Percentiles rank a stretch among this genome's conserved stretches.
Conservation (phyloP, 2,797 vertebrate genomes). For the Molossus alvarezi region DNA sequence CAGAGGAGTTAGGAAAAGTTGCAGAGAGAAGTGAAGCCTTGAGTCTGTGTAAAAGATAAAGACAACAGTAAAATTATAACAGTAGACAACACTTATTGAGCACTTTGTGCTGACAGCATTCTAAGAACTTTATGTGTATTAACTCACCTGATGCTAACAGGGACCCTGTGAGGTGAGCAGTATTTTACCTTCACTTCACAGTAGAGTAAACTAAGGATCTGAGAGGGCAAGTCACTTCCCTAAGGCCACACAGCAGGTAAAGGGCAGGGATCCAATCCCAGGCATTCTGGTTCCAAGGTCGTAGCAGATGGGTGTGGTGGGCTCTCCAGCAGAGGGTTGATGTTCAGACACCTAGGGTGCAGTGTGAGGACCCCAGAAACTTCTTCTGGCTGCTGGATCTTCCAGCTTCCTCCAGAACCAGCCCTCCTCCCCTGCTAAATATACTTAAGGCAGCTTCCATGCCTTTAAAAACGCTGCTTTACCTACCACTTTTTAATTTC, state of each 20-base stretch:
- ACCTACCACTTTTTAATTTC: neutral
- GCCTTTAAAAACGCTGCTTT: neutral
- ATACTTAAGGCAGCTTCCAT: neutral
- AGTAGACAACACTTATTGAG: neutral
- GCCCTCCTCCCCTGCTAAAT: neutral
- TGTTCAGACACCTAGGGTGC: neutral
- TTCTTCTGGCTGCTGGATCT: neutral
- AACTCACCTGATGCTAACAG: neutral
- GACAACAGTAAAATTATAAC: neutral
- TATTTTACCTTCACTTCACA: neutral
- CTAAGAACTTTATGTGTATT: neutral
- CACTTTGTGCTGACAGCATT: neutral
- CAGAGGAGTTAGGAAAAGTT: neutral
- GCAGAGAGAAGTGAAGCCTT: neutral
- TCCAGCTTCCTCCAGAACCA: neutral
- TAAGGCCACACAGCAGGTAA: neutral
- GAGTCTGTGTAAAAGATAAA: neutral
- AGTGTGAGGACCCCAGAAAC: neutral
- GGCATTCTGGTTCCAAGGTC: neutral
- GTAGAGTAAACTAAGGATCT: neutral
- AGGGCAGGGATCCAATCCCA: neutral
- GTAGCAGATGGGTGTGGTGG: neutral
- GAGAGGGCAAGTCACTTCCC: neutral
- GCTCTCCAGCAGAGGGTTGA: neutral
- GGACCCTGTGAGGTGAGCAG: neutral